Evolutionary conservation across 2,113 vertebrate genomes (phyloP), one percentile per base, ranked within the genome.

Genomic region (Alosa alosa): DNA sequence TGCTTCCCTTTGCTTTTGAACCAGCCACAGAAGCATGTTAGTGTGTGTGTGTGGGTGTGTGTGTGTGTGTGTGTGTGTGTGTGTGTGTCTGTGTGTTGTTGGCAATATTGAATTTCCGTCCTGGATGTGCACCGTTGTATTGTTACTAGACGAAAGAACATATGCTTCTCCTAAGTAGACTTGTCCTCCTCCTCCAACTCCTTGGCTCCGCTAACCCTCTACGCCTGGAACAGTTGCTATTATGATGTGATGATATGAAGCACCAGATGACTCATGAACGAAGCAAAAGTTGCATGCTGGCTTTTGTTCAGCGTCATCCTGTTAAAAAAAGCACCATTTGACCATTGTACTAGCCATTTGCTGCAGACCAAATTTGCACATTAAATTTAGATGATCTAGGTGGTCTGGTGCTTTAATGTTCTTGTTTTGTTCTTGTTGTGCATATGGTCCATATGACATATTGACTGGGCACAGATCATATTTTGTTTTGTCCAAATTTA

Each of bases 11-110:
- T 78, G 72, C 72, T 78, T 78, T 78, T 78, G 25, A 39, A 78
- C 13, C 72, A 78, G 72, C 72, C 72, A 78, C 72, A 78, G 72
- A 39, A 17, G 72, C 31, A 39, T 31, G 31, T 78, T 39, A 5
- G 31, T 78, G 31, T 17, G 81, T 22, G 83, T 57, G 41, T 83
- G 83, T 60, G 84, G 64, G 75, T 57, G 75, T 81, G 87, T 82
- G 22, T 87, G 86, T 88, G 57, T 88, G 85, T 89, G 46, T 86
- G 81, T 90, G 85, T 86, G 57, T 84, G 81, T 18, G 83, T 85
- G 64, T 72, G 64, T 72, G 64, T 72, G 64, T 72, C 25, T 11
- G 25, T 72, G 25, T 72, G 25, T 72, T 11, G 2, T 72, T 7
- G 6, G 25, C 64, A 10, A 10, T 36, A 39, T 36, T 78, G 72